These are phyloP conservation scores for Machimus atricapillus DNA, from an alignment of 2,888 invertebrate genomes.

Conservation along the genomic window DNA sequence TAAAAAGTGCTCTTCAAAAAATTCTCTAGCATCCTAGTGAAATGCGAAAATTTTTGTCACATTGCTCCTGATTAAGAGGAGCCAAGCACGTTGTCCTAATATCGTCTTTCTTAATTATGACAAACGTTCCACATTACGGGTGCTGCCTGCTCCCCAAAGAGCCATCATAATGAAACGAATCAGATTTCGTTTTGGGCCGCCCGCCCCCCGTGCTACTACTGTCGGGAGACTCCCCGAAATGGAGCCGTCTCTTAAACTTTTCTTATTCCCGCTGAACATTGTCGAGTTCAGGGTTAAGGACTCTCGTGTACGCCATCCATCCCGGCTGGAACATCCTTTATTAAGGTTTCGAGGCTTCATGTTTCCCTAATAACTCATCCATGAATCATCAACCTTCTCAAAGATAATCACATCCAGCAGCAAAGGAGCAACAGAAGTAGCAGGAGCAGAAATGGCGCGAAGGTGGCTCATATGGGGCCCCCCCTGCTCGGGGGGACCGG, in stretches of 20 bases:
- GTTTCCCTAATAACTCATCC: conserved; percentile 16
- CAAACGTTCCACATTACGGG: neutral
- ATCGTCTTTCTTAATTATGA: neutral
- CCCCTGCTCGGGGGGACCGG: neutral
- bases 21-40: neutral
- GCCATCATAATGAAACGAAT: neutral
- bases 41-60: neutral
- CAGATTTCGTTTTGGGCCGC: neutral
- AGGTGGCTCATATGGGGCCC: neutral
- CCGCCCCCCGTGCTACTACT: neutral
- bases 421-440: neutral
- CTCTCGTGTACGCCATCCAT: neutral
- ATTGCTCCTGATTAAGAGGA: neutral
- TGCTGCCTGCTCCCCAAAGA: neutral
- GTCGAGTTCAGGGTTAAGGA: conserved; percentile 12
- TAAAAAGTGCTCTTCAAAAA: neutral
- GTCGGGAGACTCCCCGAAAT: neutral
- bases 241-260: neutral
- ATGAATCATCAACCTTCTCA: conserved; percentile 4
- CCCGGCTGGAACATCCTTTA: neutral
- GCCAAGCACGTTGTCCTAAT: neutral
- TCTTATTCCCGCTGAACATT: neutral
- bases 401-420: neutral
- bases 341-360: neutral
- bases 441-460: neutral